A percentile compares a stretch with the other conserved stretches of the same genome.
phyloP scores from a whole-genome alignment of 2,888 invertebrate genomes.

The Papilio demoleus region DNA sequence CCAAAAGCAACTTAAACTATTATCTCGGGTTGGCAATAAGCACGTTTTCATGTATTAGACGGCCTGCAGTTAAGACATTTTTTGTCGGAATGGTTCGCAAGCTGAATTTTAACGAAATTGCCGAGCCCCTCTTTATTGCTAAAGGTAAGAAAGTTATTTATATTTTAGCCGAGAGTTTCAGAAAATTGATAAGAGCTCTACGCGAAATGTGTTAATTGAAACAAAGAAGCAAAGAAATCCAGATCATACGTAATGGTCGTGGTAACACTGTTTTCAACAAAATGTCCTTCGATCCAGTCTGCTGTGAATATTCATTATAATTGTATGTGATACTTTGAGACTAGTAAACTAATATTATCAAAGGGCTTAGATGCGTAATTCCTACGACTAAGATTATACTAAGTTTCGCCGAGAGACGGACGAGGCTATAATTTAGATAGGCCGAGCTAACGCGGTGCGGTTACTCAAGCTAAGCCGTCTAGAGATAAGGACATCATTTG shows the following conservation, averaged over 20 bases:
- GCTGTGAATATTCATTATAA: background rate
- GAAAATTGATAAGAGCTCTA: slow-evolving; percentile 31
- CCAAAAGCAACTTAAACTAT: slow-evolving; percentile 18
- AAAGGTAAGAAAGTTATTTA: slow-evolving; percentile 35
- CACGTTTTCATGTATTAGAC: slow-evolving; percentile 33
- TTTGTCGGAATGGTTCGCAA: slow-evolving; percentile 33
- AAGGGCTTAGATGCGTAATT: slow-evolving; percentile 19
- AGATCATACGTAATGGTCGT: too few relatives aligned
- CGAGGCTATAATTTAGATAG: slow-evolving; percentile 34
- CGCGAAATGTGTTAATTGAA: slow-evolving; percentile 9
- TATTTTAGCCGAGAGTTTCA: slow-evolving; percentile 16
- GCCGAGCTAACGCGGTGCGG: slow-evolving; percentile 12
- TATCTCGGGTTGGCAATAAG: slow-evolving; percentile 21
- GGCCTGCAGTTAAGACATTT: slow-evolving; percentile 35
- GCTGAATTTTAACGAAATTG: slow-evolving; percentile 37
- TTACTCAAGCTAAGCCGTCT: slow-evolving; percentile 32
- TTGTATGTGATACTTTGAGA: background rate
- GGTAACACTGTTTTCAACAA: too few relatives aligned
- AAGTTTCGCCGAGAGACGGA: slow-evolving; percentile 20
- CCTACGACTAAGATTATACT: slow-evolving; percentile 17
- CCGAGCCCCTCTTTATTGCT: slow-evolving; percentile 20
- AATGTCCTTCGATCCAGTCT: too few relatives aligned
- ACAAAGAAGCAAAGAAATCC: background rate
- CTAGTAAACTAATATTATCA: slow-evolving; percentile 8
- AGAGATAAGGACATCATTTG: slow-evolving; percentile 33